Percentiles rank a stretch among this genome's conserved stretches.
Conservation (phyloP, 2,797 vertebrate genomes). For the Tragopan temminckii region DNA sequence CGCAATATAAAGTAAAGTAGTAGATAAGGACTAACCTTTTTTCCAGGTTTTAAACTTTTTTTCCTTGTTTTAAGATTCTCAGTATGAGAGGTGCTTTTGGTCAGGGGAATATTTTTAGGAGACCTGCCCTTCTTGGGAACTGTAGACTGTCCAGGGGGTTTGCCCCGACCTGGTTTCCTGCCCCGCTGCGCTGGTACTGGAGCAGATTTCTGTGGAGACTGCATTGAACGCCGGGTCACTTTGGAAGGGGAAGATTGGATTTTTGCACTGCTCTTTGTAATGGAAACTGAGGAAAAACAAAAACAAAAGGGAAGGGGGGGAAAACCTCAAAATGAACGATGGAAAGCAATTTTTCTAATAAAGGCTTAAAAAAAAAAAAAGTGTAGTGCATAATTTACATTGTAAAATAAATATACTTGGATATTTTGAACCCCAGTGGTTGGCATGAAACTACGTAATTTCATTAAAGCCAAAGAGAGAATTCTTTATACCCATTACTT, state of each 20-base stretch:
- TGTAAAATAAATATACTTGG: slow-evolving; percentile 63
- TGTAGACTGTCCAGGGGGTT: slow-evolving; percentile 76
- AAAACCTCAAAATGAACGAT: slow-evolving; percentile 75
- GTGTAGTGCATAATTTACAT: slow-evolving; percentile 51
- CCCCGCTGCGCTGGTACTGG: slow-evolving; percentile 77
- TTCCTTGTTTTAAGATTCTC: slow-evolving; percentile 86
- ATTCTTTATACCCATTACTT: slow-evolving; percentile 8
- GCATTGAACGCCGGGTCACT: slow-evolving; percentile 88
- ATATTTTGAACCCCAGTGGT: slow-evolving; percentile 37
- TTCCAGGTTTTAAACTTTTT: slow-evolving; percentile 89
- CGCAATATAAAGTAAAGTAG: slow-evolving; percentile 62
- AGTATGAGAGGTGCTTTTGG: slow-evolving; percentile 71
- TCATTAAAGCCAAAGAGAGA: slow-evolving; percentile 12
- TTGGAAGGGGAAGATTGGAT: slow-evolving; percentile 87
- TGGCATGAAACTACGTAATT: slow-evolving; percentile 37
- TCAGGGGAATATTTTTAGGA: slow-evolving; percentile 69
- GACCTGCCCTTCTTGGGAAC: slow-evolving; percentile 84
- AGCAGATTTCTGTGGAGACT: slow-evolving; percentile 87
- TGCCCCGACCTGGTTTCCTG: slow-evolving; percentile 88
- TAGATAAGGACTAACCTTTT: slow-evolving; percentile 87
- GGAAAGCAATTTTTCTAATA: slow-evolving; percentile 72
- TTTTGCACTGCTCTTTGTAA: slow-evolving; percentile 86
- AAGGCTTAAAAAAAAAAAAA: slow-evolving; percentile 48
- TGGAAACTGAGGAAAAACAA: slow-evolving; percentile 84
- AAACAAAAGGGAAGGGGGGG: slow-evolving; percentile 65